Evolutionary conservation across 2,888 invertebrate genomes (phyloP), one percentile per base, ranked within the genome.

Genomic region (Allolobophora icterica): DNA sequence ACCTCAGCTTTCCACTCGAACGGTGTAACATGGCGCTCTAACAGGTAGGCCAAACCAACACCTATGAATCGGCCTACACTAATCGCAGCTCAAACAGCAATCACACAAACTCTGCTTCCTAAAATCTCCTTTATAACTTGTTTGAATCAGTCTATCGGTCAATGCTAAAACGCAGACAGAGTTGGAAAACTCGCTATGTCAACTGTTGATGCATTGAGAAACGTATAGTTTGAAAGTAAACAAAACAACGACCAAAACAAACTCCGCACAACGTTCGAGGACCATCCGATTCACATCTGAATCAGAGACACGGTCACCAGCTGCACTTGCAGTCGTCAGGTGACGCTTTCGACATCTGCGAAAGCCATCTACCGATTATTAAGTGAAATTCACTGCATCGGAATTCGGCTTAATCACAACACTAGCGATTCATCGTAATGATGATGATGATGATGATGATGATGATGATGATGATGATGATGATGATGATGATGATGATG

Each of bases 21-120:
- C 30, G 30, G 71, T 71, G 30, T 71, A 71, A n/a, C 71, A 71
- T 71, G 71, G n/a, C 71, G 71, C n/a, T 13, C 71, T n/a, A 71
- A 71, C 71, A 71, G 71, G 71, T 71, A 71, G 71, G 71, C 71
- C 71, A 71, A n/a, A 71, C n/a, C 71, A 71, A 71, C 71, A 71
- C 71, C n/a, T 71, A 71, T 17, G n/a, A 71, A n/a, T 71, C 71
- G 71, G 71, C 71, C 71, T 71, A 71, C 71, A 71, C 71, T 71
- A 71, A 0, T n/a, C 71, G 30, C 71, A n/a, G 11, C 71, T 11
- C 71, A 71, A 71, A n/a, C 30, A 30, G 17, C 30, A 71, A 30
- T 71, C 30, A n/a, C n/a, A 8, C n/a, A 71, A 71, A n/a, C 8
- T n/a, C 52, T 52, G 52, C 52, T 24, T 24, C 11, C 24, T 52